A percentile compares a stretch with the other conserved stretches of the same genome.
phyloP scores from a whole-genome alignment of 2,113 vertebrate species.

The Galemys pyrenaicus region DNA sequence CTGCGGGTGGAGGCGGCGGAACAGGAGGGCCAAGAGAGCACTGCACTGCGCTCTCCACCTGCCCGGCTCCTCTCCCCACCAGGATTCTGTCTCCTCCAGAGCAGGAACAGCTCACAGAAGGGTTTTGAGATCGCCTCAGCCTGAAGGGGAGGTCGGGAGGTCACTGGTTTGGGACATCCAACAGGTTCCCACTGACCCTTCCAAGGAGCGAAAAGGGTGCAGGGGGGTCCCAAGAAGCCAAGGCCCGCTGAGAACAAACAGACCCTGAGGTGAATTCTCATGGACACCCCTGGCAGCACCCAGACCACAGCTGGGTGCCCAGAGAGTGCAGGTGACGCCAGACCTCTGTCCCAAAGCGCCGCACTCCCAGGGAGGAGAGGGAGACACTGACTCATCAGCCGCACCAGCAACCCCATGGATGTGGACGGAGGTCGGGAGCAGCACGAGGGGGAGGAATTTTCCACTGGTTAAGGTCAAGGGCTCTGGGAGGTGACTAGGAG shows the following conservation, averaged over 20 bases:
- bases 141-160: slow-evolving; percentile 7
- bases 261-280: not conserved
- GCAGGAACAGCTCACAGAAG: not conserved
- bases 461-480: slow-evolving; percentile 77
- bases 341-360: not conserved
- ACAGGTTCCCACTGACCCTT: not conserved
- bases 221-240: not conserved
- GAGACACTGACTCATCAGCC: slow-evolving; percentile 46
- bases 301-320: not conserved
- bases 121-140: not conserved
- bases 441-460: slow-evolving; percentile 59
- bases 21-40: not conserved
- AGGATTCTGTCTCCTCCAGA: not conserved
- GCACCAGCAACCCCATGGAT: slow-evolving; percentile 34
- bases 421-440: slow-evolving; percentile 55
- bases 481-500: slow-evolving; percentile 44
- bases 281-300: fast-evolving
- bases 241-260: not conserved
- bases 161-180: not conserved
- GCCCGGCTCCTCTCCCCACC: not conserved
- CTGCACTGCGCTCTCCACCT: not conserved
- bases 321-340: fast-evolving
- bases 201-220: not conserved
- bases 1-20: not conserved
- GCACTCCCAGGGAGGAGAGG: not conserved